These are phyloP conservation scores for Siniperca knerii DNA, from an alignment of 2,113 vertebrate genomes.

Conservation along the genomic window DNA sequence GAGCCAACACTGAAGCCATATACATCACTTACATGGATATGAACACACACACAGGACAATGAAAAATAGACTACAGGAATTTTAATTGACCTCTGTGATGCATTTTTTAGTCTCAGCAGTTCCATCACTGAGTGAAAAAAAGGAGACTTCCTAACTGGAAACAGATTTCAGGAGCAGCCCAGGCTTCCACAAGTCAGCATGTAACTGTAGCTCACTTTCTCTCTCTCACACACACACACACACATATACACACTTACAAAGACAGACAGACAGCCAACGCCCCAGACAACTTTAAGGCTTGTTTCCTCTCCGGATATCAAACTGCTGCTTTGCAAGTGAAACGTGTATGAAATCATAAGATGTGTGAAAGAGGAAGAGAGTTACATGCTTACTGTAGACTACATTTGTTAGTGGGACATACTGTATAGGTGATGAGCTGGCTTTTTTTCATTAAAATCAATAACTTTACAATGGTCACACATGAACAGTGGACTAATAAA, in stretches of 20 bases:
- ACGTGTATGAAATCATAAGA: constrained; percentile 9
- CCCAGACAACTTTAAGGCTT: constrained; percentile 59
- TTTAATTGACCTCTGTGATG: constrained; percentile 74
- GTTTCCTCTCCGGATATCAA: constrained; percentile 63
- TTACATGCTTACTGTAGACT: not conserved
- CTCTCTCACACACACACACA: constrained; percentile 22
- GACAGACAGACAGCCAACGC: constrained; percentile 66
- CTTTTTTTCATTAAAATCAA: not conserved
- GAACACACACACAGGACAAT: constrained; percentile 20
- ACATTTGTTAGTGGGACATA: not conserved
- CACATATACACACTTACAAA: constrained; percentile 25
- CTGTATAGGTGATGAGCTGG: not conserved
- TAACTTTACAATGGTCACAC: not conserved
- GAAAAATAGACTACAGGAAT: constrained; percentile 72
- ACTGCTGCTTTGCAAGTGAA: constrained; percentile 32
- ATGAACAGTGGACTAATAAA: not conserved
- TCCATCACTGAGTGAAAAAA: constrained; percentile 66
- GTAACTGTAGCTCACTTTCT: constrained; percentile 57
- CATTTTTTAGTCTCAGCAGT: constrained; percentile 63
- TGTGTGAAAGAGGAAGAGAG: not conserved
- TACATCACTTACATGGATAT: constrained; percentile 22
- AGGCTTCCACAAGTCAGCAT: constrained; percentile 66
- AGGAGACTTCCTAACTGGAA: constrained; percentile 73
- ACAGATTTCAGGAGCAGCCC: constrained; percentile 77
- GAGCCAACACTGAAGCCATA: not conserved